Evolutionary conservation across 1,140 invertebrate species (phyloP).

Genomic region (Stegodyphus mimosarum): DNA sequence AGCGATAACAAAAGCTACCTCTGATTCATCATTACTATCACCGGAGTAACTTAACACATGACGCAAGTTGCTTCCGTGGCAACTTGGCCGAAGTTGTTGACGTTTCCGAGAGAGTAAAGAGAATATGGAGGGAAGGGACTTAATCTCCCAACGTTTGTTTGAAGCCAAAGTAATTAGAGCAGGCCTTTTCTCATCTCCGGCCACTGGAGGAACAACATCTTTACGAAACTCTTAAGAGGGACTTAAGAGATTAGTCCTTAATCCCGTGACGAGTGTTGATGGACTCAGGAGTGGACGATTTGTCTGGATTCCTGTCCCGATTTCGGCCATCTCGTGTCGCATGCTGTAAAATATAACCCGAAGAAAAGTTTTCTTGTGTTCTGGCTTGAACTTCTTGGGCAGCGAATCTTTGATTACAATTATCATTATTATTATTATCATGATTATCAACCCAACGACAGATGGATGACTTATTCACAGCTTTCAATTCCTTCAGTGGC

Average conservation of each 20-base stretch:
- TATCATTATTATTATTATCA: no score
- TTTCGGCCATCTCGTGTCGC: slow-evolving; percentile 19
- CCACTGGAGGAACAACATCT: slow-evolving; percentile 13
- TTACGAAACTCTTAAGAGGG: slow-evolving; percentile 52
- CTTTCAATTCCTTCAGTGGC: no score
- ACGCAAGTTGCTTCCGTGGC: neutral
- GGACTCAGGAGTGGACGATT: slow-evolving; percentile 41
- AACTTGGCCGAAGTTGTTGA: slow-evolving; percentile 5
- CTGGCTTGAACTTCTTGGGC: no score
- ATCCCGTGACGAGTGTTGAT: slow-evolving; percentile 46
- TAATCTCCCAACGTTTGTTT: slow-evolving; percentile 54
- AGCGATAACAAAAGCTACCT: no score
- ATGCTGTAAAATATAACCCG: slow-evolving; percentile 18
- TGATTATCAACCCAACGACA: no score
- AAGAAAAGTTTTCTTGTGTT: no score
- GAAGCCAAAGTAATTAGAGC: slow-evolving; percentile 28
- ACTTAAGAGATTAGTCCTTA: slow-evolving; percentile 41
- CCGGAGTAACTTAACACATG: slow-evolving; percentile 33
- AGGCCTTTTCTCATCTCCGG: slow-evolving; percentile 47
- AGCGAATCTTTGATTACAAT: no score
- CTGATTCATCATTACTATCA: slow-evolving; percentile 55
- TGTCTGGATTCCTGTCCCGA: slow-evolving; percentile 41
- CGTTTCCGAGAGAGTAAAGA: slow-evolving; percentile 13
- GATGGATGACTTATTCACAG: no score
- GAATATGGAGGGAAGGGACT: neutral